Evolutionary conservation across 2,113 vertebrate genomes (phyloP).

Genomic region (Muntiacus muntjak): DNA sequence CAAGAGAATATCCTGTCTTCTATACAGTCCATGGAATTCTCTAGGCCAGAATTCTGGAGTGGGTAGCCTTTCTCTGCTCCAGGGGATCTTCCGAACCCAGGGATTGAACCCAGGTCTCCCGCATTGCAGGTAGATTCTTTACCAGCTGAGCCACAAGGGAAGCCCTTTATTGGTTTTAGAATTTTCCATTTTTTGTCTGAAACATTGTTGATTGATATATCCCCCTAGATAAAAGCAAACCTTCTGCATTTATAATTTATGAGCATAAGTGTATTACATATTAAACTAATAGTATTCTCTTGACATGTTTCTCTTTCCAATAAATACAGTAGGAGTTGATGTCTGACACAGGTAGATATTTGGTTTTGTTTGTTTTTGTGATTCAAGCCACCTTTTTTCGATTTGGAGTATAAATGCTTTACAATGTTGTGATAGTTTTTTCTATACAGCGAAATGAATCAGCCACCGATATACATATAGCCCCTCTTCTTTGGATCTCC

Average conservation of each 20-base stretch:
- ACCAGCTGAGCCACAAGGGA: background rate
- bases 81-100: background rate
- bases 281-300: background rate
- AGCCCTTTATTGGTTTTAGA: background rate
- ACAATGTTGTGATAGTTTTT: background rate
- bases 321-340: background rate
- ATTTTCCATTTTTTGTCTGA: background rate
- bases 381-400: background rate
- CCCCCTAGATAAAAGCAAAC: background rate
- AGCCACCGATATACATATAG: background rate
- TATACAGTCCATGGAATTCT: background rate
- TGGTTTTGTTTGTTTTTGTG: background rate
- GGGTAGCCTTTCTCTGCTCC: background rate
- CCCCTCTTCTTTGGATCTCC: background rate
- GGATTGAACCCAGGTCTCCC: background rate
- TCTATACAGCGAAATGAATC: background rate
- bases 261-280: background rate
- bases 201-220: background rate
- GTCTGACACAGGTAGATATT: background rate
- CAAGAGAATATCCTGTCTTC: background rate
- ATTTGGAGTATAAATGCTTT: background rate
- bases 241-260: background rate
- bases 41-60: background rate
- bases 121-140: background rate
- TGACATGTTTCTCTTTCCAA: background rate